phyloP scores from a whole-genome alignment of 2,888 invertebrate genomes.

The Parnassius glacialis region DNA sequence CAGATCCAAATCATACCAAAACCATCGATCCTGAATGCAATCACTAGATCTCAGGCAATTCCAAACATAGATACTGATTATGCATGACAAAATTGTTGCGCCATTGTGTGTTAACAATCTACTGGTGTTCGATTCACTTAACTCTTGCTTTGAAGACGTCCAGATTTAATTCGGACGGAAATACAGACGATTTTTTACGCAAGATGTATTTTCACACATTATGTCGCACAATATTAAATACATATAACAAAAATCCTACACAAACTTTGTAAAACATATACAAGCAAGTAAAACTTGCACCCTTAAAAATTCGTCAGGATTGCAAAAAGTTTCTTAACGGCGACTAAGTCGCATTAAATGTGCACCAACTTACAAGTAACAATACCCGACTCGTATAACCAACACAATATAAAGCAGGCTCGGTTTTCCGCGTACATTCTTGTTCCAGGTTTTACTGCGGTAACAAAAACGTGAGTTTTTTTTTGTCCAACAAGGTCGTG shows the following conservation, averaged over 20 bases:
- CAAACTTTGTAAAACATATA: conserved; percentile 13
- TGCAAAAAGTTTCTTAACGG: conserved; percentile 19
- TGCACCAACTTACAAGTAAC: conserved; percentile 12
- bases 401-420: conserved; percentile 13
- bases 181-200: too few relatives aligned
- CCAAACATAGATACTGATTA: too few relatives aligned
- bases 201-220: too few relatives aligned
- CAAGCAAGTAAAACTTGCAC: conserved; percentile 17
- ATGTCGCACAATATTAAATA: too few relatives aligned
- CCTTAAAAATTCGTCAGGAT: conserved; percentile 20
- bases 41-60: too few relatives aligned
- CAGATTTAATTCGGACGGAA: too few relatives aligned
- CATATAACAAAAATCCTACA: conserved; percentile 3
- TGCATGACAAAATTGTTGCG: too few relatives aligned
- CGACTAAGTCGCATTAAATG: conserved; percentile 20
- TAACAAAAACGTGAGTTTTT: conserved; percentile 17
- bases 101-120: too few relatives aligned
- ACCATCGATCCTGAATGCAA: too few relatives aligned
- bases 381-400: conserved; percentile 7
- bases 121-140: too few relatives aligned
- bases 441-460: conserved; percentile 7
- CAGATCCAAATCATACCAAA: too few relatives aligned
- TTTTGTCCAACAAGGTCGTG: conserved; percentile 8
- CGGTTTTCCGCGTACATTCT: conserved; percentile 3
- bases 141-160: too few relatives aligned